Evolutionary conservation across 2,113 vertebrate species (phyloP).

Genomic region (Tupaia chinensis): DNA sequence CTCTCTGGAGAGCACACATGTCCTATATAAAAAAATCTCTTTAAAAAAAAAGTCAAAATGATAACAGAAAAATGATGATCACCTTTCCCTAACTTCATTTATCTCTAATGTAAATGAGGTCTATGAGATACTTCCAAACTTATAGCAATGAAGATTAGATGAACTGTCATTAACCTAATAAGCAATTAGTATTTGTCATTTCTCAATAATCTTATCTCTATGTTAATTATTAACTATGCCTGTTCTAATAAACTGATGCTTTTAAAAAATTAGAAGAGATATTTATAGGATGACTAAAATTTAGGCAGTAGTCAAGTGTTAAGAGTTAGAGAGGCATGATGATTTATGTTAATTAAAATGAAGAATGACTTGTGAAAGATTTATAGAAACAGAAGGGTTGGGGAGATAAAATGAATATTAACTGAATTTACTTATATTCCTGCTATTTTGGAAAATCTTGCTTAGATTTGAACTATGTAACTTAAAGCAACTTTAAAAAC

Average conservation of each 20-base stretch:
- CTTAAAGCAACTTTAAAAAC: not conserved
- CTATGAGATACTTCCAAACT: not conserved
- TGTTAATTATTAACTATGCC: not conserved
- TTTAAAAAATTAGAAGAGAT: not conserved
- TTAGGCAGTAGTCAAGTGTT: not conserved
- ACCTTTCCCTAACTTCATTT: not conserved
- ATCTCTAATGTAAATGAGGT: constrained; percentile 13
- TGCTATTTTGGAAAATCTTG: not conserved
- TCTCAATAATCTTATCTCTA: constrained; percentile 4
- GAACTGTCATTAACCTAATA: not conserved
- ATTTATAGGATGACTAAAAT: not conserved
- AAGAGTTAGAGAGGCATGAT: not conserved
- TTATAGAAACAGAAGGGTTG: not conserved
- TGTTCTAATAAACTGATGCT: not conserved
- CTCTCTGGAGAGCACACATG: no score
- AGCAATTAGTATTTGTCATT: constrained; percentile 33
- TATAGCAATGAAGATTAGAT: not conserved
- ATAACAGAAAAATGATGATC: not conserved
- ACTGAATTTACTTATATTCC: not conserved
- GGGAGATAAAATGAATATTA: not conserved
- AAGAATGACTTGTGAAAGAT: not conserved
- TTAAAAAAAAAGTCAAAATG: not conserved
- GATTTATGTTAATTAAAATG: not conserved
- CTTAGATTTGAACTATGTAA: not conserved
- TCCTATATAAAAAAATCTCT: no score